phyloP scores from a whole-genome alignment of 2,113 vertebrate species.

The Triplophysa rosa region DNA sequence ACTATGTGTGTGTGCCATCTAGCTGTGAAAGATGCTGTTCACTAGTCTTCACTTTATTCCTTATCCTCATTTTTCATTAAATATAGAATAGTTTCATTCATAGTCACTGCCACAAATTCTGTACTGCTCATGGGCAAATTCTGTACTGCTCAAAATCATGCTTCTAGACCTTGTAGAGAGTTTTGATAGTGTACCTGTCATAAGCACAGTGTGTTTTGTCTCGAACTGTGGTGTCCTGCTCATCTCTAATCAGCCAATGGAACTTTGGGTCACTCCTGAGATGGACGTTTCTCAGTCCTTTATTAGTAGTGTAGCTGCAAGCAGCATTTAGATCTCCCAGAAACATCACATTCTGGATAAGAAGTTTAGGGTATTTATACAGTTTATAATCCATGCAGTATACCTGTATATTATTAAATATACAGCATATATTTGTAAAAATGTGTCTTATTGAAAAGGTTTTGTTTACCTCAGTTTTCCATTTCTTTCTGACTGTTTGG shows the following conservation, averaged over 20 bases:
- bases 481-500: conserved; percentile 68
- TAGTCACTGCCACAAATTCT: no score
- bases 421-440: background rate
- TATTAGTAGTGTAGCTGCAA: conserved; percentile 79
- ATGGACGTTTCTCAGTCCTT: conserved; percentile 74
- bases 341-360: conserved; percentile 77
- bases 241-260: conserved; percentile 83
- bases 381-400: background rate
- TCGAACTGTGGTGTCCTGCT: conserved; percentile 81
- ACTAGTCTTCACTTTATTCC: no score
- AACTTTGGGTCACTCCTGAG: conserved; percentile 73
- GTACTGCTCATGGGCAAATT: no score
- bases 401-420: background rate
- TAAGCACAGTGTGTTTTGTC: conserved; percentile 79
- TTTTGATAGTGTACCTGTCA: conserved; percentile 69
- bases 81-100: no score
- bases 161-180: background rate
- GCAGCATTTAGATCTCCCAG: conserved; percentile 86
- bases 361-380: conserved; percentile 23
- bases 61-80: no score
- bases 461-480: conserved; percentile 72
- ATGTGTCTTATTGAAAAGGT: background rate
- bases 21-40: no score
- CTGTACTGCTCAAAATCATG: no score
- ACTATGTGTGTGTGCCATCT: no score